Conservation (phyloP, 2,113 vertebrate species). For the Nothoprocta pentlandii region DNA sequence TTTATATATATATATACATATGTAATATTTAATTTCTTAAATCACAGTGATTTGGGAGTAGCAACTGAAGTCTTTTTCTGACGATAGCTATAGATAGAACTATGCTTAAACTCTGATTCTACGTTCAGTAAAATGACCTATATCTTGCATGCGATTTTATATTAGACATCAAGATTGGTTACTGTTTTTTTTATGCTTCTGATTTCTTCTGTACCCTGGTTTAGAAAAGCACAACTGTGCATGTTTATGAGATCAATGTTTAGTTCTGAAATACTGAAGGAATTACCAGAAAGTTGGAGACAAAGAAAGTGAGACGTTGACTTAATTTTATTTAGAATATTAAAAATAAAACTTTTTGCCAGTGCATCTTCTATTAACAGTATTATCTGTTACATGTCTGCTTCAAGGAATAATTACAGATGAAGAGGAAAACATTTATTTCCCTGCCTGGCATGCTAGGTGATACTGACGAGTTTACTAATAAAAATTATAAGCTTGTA, state of each 20-base stretch:
- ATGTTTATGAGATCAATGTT: not conserved
- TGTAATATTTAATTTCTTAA: not conserved
- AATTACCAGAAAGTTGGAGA: not conserved
- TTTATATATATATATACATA: not conserved
- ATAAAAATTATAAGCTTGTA: not conserved
- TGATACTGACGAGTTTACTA: not conserved
- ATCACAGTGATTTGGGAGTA: not conserved
- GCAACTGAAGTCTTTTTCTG: not conserved
- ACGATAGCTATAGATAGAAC: not conserved
- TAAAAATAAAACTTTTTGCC: not conserved
- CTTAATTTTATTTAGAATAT: not conserved
- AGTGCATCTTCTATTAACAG: not conserved
- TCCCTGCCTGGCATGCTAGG: not conserved
- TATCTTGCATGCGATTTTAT: not conserved
- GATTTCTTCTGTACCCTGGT: not conserved
- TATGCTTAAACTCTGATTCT: not conserved
- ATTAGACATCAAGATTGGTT: not conserved
- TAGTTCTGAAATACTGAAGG: not conserved
- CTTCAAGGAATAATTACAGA: not conserved
- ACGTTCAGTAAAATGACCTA: not conserved
- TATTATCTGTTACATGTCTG: not conserved
- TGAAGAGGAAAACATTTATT: not conserved
- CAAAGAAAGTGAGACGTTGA: not conserved
- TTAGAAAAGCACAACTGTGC: fast-evolving
- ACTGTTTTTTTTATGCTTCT: not conserved